These are phyloP conservation scores for Papilio xuthus DNA, from an alignment of 1,140 invertebrate species.

Conservation along the genomic window DNA sequence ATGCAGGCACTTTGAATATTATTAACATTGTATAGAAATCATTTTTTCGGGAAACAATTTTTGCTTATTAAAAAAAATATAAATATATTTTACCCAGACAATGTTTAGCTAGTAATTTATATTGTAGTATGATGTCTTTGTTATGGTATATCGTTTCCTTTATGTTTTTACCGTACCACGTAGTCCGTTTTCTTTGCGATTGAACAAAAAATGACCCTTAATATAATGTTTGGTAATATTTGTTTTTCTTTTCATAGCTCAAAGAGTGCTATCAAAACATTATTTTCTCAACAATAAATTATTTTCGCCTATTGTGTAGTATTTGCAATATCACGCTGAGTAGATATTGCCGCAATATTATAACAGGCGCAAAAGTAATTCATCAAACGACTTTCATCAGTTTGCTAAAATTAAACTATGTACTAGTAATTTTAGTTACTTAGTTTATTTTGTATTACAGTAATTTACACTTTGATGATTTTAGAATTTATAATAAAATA, in stretches of 20 bases:
- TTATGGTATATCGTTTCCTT: not conserved
- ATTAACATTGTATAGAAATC: too few species aligned
- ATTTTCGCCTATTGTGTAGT: not conserved
- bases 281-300: conserved; percentile 3
- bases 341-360: conserved; percentile 7
- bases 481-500: not conserved
- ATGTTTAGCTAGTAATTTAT: not conserved
- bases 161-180: not conserved
- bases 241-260: conserved; percentile 13
- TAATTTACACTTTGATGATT: too few species aligned
- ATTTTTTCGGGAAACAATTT: too few species aligned
- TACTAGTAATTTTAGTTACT: too few species aligned
- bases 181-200: conserved; percentile 12
- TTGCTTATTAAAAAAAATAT: too few species aligned
- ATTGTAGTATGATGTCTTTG: not conserved
- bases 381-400: not conserved
- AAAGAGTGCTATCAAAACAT: not conserved
- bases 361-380: conserved; percentile 14
- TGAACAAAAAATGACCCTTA: conserved; percentile 21
- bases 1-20: too few species aligned
- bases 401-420: not conserved
- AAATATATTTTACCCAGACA: not conserved
- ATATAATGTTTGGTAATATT: conserved; percentile 8
- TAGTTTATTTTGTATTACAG: too few species aligned
- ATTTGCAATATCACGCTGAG: conserved; percentile 19